Evolutionary conservation across 64 coral and sea anemone genomes (phyloP), one percentile per base, ranked within the genome.

Genomic region (Catalaphyllia jardinei): DNA sequence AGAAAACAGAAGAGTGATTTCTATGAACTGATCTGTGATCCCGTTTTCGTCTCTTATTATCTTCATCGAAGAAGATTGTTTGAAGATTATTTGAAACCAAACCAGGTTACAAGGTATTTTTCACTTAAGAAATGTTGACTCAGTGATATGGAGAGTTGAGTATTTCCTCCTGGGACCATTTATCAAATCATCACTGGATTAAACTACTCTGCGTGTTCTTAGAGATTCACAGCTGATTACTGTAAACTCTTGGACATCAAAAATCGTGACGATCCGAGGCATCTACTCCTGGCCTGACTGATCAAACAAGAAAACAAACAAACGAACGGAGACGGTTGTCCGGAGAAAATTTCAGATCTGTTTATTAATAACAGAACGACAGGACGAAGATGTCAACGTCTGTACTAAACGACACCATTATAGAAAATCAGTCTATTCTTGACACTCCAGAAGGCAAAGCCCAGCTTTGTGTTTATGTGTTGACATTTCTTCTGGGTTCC

Each of bases 401-500:
- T 6, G 15, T 24, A 38, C 63, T 19, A 71, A 85, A 85, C 63
- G 62, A 85, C n/a, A 85, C 62, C 14, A 10, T 7, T 9, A 13
- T 11, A 12, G 62, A 46, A 46, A 46, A 46, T 5, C 11, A 20
- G 51, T 71, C 62, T 15, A 52, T 85, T 24, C 63, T 92, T 8
- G 90, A 92, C 24, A 60, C 57, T 38, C 60, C 62, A 2, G 73
- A 51, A 46, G 82, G 60, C 0, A 87, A 87, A 79, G 83, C 86
- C 15, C 82, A 87, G 62, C 46, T 92, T 5, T 63, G 73, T 29
- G 83, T 92, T 1, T 92, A 92, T 19, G 46, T 92, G 1, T 5
- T 92, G 0, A 92, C 90, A 10, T 92, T 92, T 57, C 60, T 92
- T 5, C 7, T 92, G 65, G 90, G 90, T 12, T 92, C 84, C 2